Evolutionary conservation across 2,888 invertebrate genomes (phyloP).

Genomic region (Lagria hirta): DNA sequence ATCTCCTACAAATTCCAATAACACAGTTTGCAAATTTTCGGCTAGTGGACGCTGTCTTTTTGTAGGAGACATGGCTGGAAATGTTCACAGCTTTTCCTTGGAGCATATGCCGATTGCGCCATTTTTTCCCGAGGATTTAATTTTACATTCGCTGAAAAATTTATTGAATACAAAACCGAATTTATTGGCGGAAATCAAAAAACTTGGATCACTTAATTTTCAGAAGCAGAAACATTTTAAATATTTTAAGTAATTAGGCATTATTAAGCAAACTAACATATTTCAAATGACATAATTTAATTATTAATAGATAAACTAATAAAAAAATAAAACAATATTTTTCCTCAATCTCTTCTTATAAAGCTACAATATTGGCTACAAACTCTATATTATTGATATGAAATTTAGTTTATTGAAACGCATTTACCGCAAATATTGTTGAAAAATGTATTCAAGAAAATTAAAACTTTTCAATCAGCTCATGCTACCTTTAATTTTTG

Average conservation of each 20-base stretch:
- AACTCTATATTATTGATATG: too few relatives aligned
- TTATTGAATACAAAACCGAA: conserved; percentile 65
- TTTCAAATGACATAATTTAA: too few relatives aligned
- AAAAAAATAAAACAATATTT: neutral
- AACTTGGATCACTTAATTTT: conserved; percentile 17
- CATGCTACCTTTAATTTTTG: too few relatives aligned
- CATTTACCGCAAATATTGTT: too few relatives aligned
- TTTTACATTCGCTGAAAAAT: conserved; percentile 65
- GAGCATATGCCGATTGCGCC: conserved; percentile 76
- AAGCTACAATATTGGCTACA: too few relatives aligned
- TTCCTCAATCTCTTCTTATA: too few relatives aligned
- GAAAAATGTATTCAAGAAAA: too few relatives aligned
- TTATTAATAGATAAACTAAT: conserved; percentile 4
- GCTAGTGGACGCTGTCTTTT: conserved; percentile 68
- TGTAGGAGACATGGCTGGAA: conserved; percentile 68
- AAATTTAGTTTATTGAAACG: too few relatives aligned
- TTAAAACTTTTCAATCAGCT: too few relatives aligned
- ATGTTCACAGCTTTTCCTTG: conserved; percentile 67
- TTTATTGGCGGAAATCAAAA: conserved; percentile 52
- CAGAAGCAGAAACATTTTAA: conserved; percentile 8
- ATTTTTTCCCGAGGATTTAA: conserved; percentile 65
- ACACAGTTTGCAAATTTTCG: conserved; percentile 65
- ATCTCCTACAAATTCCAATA: conserved; percentile 54
- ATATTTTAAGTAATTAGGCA: conserved; percentile 19
- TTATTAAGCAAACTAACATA: too few relatives aligned